A percentile compares a stretch with the other conserved stretches of the same genome.
phyloP scores from a whole-genome alignment of 2,888 invertebrate species.

The Cheilosia soror region DNA sequence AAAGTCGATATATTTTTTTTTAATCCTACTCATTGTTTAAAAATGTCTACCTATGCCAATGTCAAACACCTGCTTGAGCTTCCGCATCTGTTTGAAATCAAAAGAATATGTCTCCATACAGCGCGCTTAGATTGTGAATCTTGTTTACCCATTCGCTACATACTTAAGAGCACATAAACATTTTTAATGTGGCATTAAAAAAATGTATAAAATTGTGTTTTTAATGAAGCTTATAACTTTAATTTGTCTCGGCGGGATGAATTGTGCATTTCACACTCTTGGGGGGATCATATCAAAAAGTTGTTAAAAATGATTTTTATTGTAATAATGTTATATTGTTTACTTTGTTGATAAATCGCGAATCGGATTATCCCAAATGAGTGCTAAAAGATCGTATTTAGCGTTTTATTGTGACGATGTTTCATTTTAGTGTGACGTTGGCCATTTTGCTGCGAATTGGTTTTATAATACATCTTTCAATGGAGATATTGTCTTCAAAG shows the following conservation, averaged over 20 bases:
- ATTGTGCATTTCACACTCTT: constrained; percentile 58
- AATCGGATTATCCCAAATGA: constrained; percentile 48
- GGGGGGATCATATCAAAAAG: constrained; percentile 41
- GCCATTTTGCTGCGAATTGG: neutral
- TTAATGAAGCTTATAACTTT: constrained; percentile 67
- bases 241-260: constrained; percentile 52
- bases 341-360: constrained; percentile 45
- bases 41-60: neutral
- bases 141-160: constrained; percentile 30
- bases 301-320: constrained; percentile 58
- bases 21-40: neutral
- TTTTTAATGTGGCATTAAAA: constrained; percentile 67
- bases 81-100: constrained; percentile 51
- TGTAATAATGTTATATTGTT: constrained; percentile 57
- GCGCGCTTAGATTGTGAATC: constrained; percentile 24
- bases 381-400: constrained; percentile 40
- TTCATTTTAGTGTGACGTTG: constrained; percentile 31
- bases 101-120: neutral
- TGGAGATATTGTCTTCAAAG: neutral
- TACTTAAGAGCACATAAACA: constrained; percentile 56
- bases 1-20: constrained; percentile 26
- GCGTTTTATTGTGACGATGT: constrained; percentile 21
- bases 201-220: constrained; percentile 50
- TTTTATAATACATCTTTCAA: constrained; percentile 4
- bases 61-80: constrained; percentile 52